Conservation (phyloP, 2,888 invertebrate species). For the Cephus pulcher region DNA sequence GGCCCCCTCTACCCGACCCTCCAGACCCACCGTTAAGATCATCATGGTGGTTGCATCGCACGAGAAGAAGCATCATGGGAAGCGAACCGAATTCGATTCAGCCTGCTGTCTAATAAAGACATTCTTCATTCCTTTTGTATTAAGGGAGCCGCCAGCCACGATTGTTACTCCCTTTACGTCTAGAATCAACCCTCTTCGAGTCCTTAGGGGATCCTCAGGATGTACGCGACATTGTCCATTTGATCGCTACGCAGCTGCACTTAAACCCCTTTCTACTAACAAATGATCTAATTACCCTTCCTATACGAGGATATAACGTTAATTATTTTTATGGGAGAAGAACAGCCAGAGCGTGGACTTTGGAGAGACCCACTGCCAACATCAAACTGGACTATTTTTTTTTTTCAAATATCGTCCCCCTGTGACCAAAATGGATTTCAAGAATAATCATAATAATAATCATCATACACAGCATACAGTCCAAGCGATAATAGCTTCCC, state of each 20-base stretch:
- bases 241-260: conserved; percentile 33
- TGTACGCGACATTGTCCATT: neutral
- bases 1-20: neutral
- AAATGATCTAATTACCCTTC: conserved; percentile 37
- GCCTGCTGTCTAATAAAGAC: conserved; percentile 60
- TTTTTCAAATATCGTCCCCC: too few species aligned
- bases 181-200: conserved; percentile 16
- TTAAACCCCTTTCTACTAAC: conserved; percentile 24
- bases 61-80: conserved; percentile 29
- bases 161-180: conserved; percentile 24
- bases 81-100: conserved; percentile 53
- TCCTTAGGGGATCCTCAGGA: conserved; percentile 19
- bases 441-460: neutral
- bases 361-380: neutral
- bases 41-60: conserved; percentile 35
- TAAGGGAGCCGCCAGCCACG: conserved; percentile 18
- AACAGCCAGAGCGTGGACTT: neutral
- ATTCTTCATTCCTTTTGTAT: conserved; percentile 61
- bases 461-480: too few species aligned
- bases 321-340: neutral
- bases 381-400: neutral
- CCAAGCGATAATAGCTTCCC: too few species aligned
- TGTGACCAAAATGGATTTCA: neutral
- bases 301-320: neutral
- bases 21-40: conserved; percentile 45